Evolutionary conservation across 2,113 vertebrate genomes (phyloP).

Genomic region (Calidris pugnax): DNA sequence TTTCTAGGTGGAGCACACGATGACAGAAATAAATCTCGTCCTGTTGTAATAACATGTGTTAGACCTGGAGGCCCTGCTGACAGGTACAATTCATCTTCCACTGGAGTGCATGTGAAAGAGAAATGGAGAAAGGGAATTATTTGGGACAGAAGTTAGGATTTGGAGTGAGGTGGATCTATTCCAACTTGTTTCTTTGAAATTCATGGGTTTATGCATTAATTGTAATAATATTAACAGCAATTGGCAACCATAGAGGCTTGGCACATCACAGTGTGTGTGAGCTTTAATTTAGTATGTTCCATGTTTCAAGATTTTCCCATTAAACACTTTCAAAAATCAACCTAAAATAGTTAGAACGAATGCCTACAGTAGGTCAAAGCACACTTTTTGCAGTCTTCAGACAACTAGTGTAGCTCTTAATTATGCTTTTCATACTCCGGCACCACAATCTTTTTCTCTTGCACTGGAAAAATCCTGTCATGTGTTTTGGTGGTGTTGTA

Average conservation of each 20-base stretch:
- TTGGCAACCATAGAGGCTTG: background rate
- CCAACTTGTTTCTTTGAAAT: background rate
- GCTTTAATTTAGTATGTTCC: background rate
- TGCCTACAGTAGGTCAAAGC: background rate
- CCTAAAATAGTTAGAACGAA: background rate
- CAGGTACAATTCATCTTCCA: constrained; percentile 83
- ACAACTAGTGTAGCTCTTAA: background rate
- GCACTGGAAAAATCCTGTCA: background rate
- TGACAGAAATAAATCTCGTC: constrained; percentile 98
- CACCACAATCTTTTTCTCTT: background rate
- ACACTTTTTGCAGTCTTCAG: background rate
- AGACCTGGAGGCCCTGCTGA: constrained; percentile 94
- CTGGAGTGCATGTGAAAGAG: constrained; percentile 15
- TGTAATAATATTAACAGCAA: background rate
- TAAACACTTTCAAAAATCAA: background rate
- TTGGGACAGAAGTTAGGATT: constrained; percentile 10
- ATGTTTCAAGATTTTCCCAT: background rate
- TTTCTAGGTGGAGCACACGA: constrained; percentile 90
- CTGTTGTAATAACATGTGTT: constrained; percentile 94
- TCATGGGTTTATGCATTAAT: background rate
- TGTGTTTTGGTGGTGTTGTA: background rate
- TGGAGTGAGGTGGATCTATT: background rate
- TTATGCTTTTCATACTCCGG: background rate
- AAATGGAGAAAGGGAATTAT: constrained; percentile 22
- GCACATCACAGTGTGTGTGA: background rate